These are phyloP conservation scores for Stichopus horrens DNA, from an alignment of 53 echinoderm and acorn worm genomes.

Conservation along the genomic window DNA sequence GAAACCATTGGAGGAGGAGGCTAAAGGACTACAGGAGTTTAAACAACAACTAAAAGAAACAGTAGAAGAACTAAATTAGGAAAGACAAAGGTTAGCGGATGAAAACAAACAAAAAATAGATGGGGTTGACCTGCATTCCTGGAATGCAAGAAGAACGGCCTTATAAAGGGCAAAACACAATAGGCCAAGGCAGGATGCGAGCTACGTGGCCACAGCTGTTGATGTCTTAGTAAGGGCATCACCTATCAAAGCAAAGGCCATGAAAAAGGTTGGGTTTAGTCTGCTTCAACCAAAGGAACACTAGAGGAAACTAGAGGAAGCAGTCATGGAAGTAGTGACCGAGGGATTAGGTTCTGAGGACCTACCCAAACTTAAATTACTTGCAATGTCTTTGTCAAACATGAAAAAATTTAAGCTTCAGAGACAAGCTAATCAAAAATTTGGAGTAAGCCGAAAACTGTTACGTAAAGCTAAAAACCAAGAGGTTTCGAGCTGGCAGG, in stretches of 20 bases:
- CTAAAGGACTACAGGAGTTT: neutral
- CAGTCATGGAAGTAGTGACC: neutral
- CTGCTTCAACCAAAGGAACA: too few relatives aligned
- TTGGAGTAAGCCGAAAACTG: conserved; percentile 46
- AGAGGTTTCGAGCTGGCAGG: conserved; percentile 31
- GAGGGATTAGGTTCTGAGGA: neutral
- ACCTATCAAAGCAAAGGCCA: too few relatives aligned
- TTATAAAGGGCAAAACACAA: too few relatives aligned
- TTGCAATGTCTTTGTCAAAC: neutral
- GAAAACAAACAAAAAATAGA: conserved; percentile 15
- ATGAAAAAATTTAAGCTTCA: conserved; percentile 18
- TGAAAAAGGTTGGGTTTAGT: too few relatives aligned
- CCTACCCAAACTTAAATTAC: neutral
- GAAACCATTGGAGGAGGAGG: conserved; percentile 27
- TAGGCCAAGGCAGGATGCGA: too few relatives aligned
- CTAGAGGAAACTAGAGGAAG: neutral
- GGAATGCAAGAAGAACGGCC: too few relatives aligned
- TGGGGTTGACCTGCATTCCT: neutral
- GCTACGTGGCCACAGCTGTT: too few relatives aligned
- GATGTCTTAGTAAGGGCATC: too few relatives aligned
- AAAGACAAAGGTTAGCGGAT: conserved; percentile 24
- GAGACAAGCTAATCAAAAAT: conserved; percentile 29
- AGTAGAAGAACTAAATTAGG: conserved; percentile 30
- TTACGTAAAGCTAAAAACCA: conserved; percentile 26
- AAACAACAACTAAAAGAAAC: neutral